Percentiles rank a stretch among this genome's conserved stretches.
Evolutionary conservation across 2,113 vertebrate species (phyloP).

Genomic region (Microcebus ravelobensis): DNA sequence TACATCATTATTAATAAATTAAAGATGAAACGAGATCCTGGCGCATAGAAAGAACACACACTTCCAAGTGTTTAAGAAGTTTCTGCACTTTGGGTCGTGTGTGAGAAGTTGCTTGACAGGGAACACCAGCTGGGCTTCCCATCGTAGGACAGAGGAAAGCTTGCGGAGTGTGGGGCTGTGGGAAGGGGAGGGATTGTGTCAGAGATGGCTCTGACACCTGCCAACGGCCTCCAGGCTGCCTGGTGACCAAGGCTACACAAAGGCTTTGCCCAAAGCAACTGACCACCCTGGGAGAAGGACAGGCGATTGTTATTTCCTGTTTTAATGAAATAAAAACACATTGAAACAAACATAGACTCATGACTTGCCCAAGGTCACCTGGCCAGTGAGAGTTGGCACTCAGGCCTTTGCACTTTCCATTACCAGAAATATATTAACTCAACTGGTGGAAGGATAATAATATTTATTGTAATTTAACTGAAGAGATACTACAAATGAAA

Average conservation of each 20-base stretch:
- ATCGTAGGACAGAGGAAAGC: background rate
- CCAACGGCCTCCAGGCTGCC: background rate
- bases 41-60: background rate
- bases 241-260: background rate
- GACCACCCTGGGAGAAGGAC: background rate
- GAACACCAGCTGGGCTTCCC: background rate
- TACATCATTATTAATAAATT: background rate
- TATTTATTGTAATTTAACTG: background rate
- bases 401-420: background rate
- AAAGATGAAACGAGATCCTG: background rate
- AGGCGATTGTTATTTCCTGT: background rate
- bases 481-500: background rate
- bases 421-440: background rate
- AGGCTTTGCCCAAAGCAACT: background rate
- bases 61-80: background rate
- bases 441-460: background rate
- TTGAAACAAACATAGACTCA: background rate
- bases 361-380: background rate
- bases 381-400: background rate
- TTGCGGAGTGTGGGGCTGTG: too few relatives aligned
- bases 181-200: background rate
- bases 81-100: background rate
- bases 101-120: background rate
- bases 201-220: background rate
- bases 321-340: background rate